phyloP scores from a whole-genome alignment of 2,888 invertebrate genomes.

The Erpobdella octoculata region DNA sequence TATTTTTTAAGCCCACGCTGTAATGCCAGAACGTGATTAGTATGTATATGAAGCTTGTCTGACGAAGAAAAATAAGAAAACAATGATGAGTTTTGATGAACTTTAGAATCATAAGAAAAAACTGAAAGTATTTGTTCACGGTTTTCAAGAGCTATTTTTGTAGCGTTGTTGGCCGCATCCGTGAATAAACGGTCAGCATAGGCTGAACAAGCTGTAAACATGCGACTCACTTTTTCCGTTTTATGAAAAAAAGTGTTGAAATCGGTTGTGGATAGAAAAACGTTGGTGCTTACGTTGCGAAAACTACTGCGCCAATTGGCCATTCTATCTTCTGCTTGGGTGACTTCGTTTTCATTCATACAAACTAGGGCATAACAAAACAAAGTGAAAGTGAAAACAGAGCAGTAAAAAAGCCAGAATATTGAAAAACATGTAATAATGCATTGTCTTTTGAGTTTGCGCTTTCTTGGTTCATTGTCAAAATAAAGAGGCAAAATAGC shows the following conservation, averaged over 20 bases:
- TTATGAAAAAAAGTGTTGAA: not conserved
- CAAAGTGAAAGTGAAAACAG: constrained; percentile 33
- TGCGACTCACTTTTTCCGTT: not conserved
- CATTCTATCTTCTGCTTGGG: not conserved
- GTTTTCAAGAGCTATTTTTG: not conserved
- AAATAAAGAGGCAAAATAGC: too few relatives aligned
- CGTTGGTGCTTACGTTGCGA: not conserved
- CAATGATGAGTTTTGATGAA: too few relatives aligned
- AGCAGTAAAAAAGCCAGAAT: constrained; percentile 33
- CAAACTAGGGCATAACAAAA: constrained; percentile 39
- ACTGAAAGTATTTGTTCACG: not conserved
- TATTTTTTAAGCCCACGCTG: not conserved
- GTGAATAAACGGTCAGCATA: not conserved
- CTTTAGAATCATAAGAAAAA: too few relatives aligned
- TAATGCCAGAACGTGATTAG: too few relatives aligned
- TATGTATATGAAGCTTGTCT: not conserved
- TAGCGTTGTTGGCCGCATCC: not conserved
- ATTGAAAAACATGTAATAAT: constrained; percentile 26
- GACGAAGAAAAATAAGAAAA: too few relatives aligned
- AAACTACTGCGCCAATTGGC: not conserved
- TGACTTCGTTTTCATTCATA: constrained; percentile 31
- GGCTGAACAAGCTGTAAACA: not conserved
- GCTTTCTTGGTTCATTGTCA: not conserved
- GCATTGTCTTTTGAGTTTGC: not conserved
- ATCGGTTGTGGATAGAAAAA: not conserved